Base-by-base conservation (phyloP, 2,113 vertebrate genomes). In the Syngnathus floridae region DNA sequence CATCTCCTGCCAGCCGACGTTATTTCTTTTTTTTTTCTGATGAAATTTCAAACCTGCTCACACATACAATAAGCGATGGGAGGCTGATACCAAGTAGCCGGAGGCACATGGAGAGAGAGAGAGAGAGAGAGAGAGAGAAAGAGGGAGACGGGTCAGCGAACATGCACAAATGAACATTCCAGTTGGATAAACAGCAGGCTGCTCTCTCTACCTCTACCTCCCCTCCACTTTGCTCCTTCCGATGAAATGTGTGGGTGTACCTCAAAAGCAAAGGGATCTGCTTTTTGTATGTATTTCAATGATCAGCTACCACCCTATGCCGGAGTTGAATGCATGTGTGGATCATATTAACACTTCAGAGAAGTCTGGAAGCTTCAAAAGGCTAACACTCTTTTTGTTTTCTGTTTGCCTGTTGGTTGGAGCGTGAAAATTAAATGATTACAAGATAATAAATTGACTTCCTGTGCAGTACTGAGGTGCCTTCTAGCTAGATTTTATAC, bases 111-210 rank as follows among this genome's bases (percentile, higher is more conserved):
- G 45, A 48, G 12, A 48, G 12, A 26, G 2, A 26, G 26, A 26
- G 16, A 48, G 12, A 48, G 12, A 26, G 21, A 52, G 51, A 52
- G 49, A 3, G 66, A 31, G 72, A 72, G 66, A 70, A 54, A 26
- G 26, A 26, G 45, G 19, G 12, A 48, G 12, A 45, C 16, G 60
- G 85, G 82, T 82, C 81, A 85, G 64, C 62, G 79, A 81, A 72
- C 71, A 66, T 35, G 65, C 64, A 77, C 73, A 89, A 87, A 86
- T 84, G 71, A 82, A 85, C 79, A 86, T 83, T 85, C 78, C 83
- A 85, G 76, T 85, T 79, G 86, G 77, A 84, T 85, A 87, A 88
- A 85, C 80, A 84, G 77, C 79, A 72, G 80, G 66, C 74, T 58
- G 74, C 11, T 59, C 78, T 80, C 63, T 63, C 40, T 61, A 77